Evolutionary conservation across 2,888 invertebrate genomes (phyloP).

Genomic region (Strigamia maritima): DNA sequence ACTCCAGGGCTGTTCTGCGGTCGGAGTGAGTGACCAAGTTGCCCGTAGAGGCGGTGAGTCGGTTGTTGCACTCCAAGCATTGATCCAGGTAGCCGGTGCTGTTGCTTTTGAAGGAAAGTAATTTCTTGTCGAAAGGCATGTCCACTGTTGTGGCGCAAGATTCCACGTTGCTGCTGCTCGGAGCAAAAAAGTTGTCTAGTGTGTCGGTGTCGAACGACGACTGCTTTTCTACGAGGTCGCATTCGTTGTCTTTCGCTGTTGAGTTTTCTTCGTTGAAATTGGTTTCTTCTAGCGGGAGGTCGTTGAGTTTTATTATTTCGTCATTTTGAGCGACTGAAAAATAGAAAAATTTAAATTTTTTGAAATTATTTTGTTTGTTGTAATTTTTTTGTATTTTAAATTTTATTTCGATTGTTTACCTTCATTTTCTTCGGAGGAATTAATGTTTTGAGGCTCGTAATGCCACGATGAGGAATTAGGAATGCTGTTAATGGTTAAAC

Average conservation of each 20-base stretch:
- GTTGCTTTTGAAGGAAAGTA: conserved; percentile 40
- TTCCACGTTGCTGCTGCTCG: not conserved
- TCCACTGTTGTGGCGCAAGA: not conserved
- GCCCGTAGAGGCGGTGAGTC: conserved; percentile 33
- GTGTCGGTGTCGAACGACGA: conserved; percentile 7
- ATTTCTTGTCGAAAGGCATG: conserved; percentile 40
- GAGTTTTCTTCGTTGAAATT: not conserved
- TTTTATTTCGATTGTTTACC: not conserved
- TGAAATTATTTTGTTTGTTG: not conserved
- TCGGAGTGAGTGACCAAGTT: conserved; percentile 24
- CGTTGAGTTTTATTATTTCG: not conserved
- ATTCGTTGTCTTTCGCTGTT: not conserved
- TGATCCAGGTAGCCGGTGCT: conserved; percentile 37
- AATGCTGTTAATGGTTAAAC: conserved; percentile 22
- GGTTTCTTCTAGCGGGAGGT: not conserved
- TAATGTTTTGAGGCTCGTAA: not conserved
- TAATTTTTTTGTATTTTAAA: not conserved
- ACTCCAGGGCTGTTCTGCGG: not conserved
- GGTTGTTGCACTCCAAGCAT: not conserved
- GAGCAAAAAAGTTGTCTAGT: not conserved
- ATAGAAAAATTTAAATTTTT: not conserved
- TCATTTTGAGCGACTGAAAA: not conserved
- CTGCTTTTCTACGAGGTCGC: not conserved
- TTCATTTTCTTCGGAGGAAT: not conserved
- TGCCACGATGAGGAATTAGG: conserved; percentile 1